Conservation (phyloP, 2,113 vertebrate species). For the Pituophis catenifer region DNA sequence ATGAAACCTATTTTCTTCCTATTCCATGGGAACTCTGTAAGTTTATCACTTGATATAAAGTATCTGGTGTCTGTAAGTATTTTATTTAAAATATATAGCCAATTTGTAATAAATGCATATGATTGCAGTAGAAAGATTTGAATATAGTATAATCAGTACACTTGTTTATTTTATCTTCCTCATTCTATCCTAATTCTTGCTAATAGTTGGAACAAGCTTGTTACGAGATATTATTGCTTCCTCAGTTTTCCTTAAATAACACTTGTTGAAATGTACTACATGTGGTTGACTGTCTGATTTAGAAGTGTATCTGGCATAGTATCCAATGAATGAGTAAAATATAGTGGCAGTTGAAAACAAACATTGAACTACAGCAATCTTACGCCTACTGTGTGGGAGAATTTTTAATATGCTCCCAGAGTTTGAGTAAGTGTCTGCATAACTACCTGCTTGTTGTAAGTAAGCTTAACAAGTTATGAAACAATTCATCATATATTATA, state of each 20-base stretch:
- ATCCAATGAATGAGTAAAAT: constrained; percentile 21
- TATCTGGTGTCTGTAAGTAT: not conserved
- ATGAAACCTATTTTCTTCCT: not conserved
- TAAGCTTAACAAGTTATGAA: not conserved
- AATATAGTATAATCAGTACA: not conserved
- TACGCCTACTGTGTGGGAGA: constrained; percentile 2
- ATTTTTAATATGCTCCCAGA: not conserved
- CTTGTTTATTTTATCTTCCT: not conserved
- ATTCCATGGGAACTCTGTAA: not conserved
- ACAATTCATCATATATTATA: not conserved
- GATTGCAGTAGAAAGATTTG: not conserved
- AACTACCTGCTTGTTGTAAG: not conserved
- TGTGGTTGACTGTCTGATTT: constrained; percentile 23
- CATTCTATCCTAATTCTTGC: not conserved
- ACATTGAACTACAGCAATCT: not conserved
- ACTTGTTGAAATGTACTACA: constrained; percentile 16
- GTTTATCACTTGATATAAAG: not conserved
- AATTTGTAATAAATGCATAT: not conserved
- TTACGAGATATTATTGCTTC: constrained; percentile 2
- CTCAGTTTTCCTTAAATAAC: constrained; percentile 10
- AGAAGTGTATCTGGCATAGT: constrained; percentile 23
- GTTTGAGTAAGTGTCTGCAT: not conserved
- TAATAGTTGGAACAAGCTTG: not conserved
- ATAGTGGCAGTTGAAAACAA: constrained; percentile 26
- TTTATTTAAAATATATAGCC: not conserved